Evolutionary conservation across 2,888 invertebrate species (phyloP).

Genomic region (Dryobota labecula): DNA sequence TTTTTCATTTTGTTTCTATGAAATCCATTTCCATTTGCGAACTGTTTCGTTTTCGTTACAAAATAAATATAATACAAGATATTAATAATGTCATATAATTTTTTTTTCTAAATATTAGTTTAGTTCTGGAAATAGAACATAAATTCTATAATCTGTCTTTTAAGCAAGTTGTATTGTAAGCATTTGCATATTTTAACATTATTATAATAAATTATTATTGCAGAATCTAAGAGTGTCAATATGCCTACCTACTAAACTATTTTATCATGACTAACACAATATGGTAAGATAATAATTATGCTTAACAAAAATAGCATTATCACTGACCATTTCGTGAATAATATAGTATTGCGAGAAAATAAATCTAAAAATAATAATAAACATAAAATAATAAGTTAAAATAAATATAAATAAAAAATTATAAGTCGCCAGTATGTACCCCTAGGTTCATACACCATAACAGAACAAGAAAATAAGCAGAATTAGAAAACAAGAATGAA

Average conservation of each 20-base stretch:
- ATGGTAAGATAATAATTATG: constrained; percentile 13
- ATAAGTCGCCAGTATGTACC: not conserved
- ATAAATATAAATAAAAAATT: constrained; percentile 10
- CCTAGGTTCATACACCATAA: not conserved
- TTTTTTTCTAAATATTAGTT: not conserved
- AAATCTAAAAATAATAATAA: not conserved
- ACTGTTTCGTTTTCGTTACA: not conserved
- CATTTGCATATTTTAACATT: not conserved
- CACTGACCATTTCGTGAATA: constrained; percentile 4
- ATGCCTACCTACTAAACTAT: not conserved
- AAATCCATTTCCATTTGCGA: not conserved
- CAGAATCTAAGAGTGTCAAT: not conserved
- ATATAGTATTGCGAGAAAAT: not conserved
- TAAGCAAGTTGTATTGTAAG: not conserved
- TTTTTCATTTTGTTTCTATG: not conserved
- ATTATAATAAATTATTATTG: constrained; percentile 13
- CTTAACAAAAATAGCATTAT: constrained; percentile 17
- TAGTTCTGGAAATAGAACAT: not conserved
- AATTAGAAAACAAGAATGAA: not conserved
- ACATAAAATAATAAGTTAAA: not conserved
- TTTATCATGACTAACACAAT: constrained; percentile 16
- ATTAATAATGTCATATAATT: not conserved
- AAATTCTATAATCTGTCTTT: not conserved
- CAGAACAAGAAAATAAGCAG: not conserved
- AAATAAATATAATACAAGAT: not conserved